Conservation (phyloP, 2,888 invertebrate genomes). For the Lasioglossum leucozonium region DNA sequence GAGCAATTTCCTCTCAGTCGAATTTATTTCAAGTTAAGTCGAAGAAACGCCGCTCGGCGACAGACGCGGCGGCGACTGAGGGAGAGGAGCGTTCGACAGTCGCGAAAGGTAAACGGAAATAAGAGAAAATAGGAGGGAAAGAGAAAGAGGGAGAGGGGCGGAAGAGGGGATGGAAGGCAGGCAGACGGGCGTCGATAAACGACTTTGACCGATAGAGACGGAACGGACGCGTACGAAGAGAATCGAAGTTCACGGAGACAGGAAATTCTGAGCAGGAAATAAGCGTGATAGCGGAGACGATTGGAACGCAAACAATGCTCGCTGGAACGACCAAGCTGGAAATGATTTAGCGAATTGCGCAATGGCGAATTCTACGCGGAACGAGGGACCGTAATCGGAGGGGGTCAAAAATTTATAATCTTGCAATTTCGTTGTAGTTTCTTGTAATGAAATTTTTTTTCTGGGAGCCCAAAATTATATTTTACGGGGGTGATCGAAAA, state of each 20-base stretch:
- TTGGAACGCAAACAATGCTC: slow-evolving; percentile 15
- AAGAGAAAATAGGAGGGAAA: slow-evolving; percentile 33
- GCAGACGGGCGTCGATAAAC: slow-evolving; percentile 31
- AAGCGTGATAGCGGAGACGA: slow-evolving; percentile 15
- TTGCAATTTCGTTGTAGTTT: too few relatives aligned
- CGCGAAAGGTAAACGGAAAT: slow-evolving; percentile 36
- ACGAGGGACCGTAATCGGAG: too few relatives aligned
- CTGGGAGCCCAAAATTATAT: too few relatives aligned
- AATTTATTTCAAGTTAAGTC: slow-evolving; percentile 65
- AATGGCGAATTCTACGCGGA: not conserved
- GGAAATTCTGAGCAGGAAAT: slow-evolving; percentile 44
- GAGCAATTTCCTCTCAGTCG: slow-evolving; percentile 63
- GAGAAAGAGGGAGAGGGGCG: not conserved
- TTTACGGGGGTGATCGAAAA: too few relatives aligned
- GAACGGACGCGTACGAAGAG: slow-evolving; percentile 22
- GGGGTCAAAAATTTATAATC: too few relatives aligned
- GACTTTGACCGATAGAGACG: slow-evolving; percentile 55
- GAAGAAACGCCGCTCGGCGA: slow-evolving; percentile 49
- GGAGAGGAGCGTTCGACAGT: not conserved
- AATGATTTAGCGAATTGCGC: not conserved
- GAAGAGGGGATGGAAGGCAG: slow-evolving; percentile 9
- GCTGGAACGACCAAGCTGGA: not conserved
- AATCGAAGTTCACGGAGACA: slow-evolving; percentile 32
- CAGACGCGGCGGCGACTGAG: slow-evolving; percentile 22
- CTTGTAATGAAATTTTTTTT: too few relatives aligned